phyloP scores from a whole-genome alignment of 2,888 invertebrate genomes.

The Hemicrepidius hirtus region DNA sequence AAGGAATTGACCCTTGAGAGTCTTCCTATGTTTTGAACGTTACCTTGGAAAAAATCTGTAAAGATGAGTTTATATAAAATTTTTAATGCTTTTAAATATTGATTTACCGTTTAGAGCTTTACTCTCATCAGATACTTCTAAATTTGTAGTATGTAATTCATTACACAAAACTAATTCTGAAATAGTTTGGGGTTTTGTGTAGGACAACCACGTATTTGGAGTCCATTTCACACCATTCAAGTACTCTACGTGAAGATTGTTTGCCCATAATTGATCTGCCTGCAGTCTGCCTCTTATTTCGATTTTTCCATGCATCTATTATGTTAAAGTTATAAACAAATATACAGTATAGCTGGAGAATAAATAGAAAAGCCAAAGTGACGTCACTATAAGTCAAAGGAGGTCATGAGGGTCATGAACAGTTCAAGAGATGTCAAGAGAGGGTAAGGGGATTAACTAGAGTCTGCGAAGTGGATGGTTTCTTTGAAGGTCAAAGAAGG shows the following conservation, averaged over 20 bases:
- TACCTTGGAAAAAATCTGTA: constrained; percentile 59
- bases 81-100: constrained; percentile 6
- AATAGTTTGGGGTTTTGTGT: constrained; percentile 62
- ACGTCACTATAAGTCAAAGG: too few species aligned
- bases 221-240: constrained; percentile 62
- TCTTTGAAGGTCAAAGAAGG: too few species aligned
- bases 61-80: constrained; percentile 35
- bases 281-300: constrained; percentile 56
- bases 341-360: too few species aligned
- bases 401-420: too few species aligned
- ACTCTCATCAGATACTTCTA: constrained; percentile 24
- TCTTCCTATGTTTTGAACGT: constrained; percentile 55
- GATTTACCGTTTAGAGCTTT: not conserved
- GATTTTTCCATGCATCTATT: constrained; percentile 59
- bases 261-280: constrained; percentile 54
- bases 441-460: too few species aligned
- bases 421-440: too few species aligned
- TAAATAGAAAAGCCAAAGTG: too few species aligned
- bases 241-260: constrained; percentile 56
- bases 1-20: constrained; percentile 57
- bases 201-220: constrained; percentile 63
- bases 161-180: constrained; percentile 58
- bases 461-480: too few species aligned
- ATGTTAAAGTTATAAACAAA: constrained; percentile 40
- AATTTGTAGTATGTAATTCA: constrained; percentile 52